Base-by-base conservation (phyloP, 2,888 invertebrate species). In the Belgica antarctica region DNA sequence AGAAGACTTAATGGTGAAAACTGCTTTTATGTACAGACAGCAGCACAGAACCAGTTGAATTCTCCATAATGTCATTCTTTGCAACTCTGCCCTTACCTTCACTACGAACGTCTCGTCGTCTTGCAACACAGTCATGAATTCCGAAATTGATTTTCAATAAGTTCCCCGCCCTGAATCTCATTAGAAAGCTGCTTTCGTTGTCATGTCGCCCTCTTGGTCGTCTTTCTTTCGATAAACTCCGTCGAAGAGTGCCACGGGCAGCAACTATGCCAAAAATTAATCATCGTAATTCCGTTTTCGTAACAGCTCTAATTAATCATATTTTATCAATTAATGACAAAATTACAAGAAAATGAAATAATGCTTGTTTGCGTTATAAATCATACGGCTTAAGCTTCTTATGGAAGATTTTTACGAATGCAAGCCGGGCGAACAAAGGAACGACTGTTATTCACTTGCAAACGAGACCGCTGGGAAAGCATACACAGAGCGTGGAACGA, bases 291-390 rank as follows among this genome's bases (percentile, higher is more conserved):
- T 68, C 68, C 68, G 68, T 68, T 68, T 46, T 8, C 46, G 47
- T 68, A 68, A 68, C 34, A 68, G 22, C 57, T 22, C 34, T 57
- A 68, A 68, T 68, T 68, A 47, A 68, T 68, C 68, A 68, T 47
- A 57, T 68, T n/a, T 68, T 68, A 68, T 68, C 68, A 68, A 68
- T 68, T 68, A 68, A 68, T 68, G 68, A 68, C 68, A 68, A 68
- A 27, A 68, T 57, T 68, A 57, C 68, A 68, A 57, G 57, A 34
- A 57, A 68, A 57, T 17, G 47, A 68, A 68, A 57, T 57, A 47
- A 47, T 19, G 25, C 15, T 62, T 41, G 25, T 65, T 65, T 65
- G 22, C 24, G 15, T 34, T 25, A 68, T 68, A 68, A 68, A 68
- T 68, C 68, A 68, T 31, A 22, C 22, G 34, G 68, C 68, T 68